These are phyloP conservation scores for Chaetogeoica ovagalla DNA, from an alignment of 2,888 invertebrate genomes.

Conservation along the genomic window DNA sequence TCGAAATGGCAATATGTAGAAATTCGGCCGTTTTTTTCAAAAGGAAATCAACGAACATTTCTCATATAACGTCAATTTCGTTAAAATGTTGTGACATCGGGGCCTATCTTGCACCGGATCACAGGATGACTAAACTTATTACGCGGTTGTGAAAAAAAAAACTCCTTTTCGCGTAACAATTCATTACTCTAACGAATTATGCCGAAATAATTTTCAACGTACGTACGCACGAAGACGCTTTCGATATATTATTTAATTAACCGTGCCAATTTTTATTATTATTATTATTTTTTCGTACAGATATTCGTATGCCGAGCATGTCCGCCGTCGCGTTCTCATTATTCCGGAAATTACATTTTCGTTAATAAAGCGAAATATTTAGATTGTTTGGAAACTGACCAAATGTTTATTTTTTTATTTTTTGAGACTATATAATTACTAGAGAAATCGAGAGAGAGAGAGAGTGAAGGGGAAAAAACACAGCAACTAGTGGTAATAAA, in stretches of 20 bases:
- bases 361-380: conserved; percentile 38
- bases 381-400: conserved; percentile 43
- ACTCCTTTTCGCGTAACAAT: no score
- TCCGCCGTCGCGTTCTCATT: not conserved
- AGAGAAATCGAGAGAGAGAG: conserved; percentile 8
- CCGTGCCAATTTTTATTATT: conserved; percentile 34
- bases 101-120: no score
- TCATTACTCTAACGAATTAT: not conserved
- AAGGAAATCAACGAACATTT: no score
- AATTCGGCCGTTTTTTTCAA: no score
- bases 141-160: no score
- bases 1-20: no score
- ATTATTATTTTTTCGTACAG: not conserved
- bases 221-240: not conserved
- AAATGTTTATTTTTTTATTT: conserved; percentile 6
- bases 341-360: not conserved
- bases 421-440: not conserved
- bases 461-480: not conserved
- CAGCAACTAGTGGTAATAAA: conserved; percentile 51
- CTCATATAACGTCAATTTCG: no score
- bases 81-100: no score
- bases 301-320: not conserved
- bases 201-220: conserved; percentile 2
- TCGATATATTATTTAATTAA: not conserved
- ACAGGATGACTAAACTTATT: no score